A percentile compares a stretch with the other conserved stretches of the same genome.
These are phyloP conservation scores for Amphiprion ocellaris DNA, from an alignment of 2,113 vertebrate species.

Conservation along the genomic window DNA sequence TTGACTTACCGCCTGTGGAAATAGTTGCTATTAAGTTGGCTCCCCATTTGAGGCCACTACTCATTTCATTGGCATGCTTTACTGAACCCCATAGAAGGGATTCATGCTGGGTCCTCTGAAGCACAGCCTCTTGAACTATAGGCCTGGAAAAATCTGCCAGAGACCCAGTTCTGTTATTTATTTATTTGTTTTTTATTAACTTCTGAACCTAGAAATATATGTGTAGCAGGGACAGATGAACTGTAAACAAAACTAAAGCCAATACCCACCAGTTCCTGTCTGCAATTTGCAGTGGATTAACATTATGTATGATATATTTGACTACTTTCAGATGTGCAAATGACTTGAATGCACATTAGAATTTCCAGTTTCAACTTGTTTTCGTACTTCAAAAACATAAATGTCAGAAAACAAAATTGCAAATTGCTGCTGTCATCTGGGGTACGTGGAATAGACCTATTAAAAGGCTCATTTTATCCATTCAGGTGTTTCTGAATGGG, in stretches of 20 bases:
- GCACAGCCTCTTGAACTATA: constrained; percentile 12
- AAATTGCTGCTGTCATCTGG: too few species aligned
- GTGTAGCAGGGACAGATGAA: neutral
- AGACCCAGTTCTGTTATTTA: neutral
- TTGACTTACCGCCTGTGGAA: constrained; percentile 53
- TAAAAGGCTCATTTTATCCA: too few species aligned
- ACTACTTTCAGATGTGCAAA: too few species aligned
- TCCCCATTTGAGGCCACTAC: constrained; percentile 27
- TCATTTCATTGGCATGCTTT: constrained; percentile 45
- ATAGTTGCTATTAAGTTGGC: constrained; percentile 45
- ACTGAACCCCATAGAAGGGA: constrained; percentile 29
- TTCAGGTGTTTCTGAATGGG: too few species aligned
- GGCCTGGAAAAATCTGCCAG: constrained; percentile 16
- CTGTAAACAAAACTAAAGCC: neutral
- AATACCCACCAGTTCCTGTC: neutral
- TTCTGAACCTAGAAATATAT: neutral
- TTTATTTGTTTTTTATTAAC: constrained; percentile 20
- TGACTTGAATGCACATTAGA: too few species aligned
- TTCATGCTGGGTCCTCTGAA: constrained; percentile 16
- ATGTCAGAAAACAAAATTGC: too few species aligned
- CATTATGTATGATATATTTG: too few species aligned
- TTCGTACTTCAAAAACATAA: too few species aligned
- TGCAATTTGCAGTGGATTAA: neutral
- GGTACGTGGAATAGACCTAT: too few species aligned
- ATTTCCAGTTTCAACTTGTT: too few species aligned